Percentiles rank a stretch among this genome's conserved stretches.
Evolutionary conservation across 23 tunicate species (phyloP).

Genomic region (Trididemnum nubilum): DNA sequence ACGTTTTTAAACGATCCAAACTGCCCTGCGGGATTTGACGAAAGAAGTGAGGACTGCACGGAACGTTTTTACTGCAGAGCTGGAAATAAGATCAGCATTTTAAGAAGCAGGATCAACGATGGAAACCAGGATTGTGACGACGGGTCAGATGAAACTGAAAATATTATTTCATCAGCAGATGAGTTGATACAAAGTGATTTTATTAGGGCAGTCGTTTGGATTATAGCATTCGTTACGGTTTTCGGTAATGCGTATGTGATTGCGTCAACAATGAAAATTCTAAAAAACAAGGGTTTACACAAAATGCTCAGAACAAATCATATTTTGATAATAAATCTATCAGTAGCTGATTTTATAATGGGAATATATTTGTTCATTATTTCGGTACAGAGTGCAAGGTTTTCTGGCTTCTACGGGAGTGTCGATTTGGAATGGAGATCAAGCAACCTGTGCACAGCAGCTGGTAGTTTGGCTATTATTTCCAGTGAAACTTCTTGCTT

Average conservation of each 20-base stretch:
- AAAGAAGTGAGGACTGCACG: not conserved
- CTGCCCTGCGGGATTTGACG: conserved; percentile 19
- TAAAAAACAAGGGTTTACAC: not conserved
- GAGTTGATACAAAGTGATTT: conserved; percentile 43
- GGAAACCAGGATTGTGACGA: conserved; percentile 56
- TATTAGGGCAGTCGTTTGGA: conserved; percentile 44
- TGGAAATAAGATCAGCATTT: conserved; percentile 6
- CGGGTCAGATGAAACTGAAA: conserved; percentile 60
- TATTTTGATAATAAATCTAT: conserved; percentile 55
- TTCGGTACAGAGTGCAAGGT: conserved; percentile 21
- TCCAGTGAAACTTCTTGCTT: too few relatives aligned
- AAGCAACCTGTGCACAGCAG: conserved; percentile 19
- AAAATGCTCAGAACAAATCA: conserved; percentile 20
- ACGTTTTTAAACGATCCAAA: not conserved
- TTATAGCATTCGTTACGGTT: conserved; percentile 46
- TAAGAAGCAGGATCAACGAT: conserved; percentile 5
- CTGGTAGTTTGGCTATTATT: too few relatives aligned
- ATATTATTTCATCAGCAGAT: conserved; percentile 37
- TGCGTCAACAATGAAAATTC: conserved; percentile 1
- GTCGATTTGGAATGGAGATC: conserved; percentile 58
- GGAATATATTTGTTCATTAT: conserved; percentile 60
- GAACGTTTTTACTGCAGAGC: conserved; percentile 19
- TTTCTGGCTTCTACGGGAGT: conserved; percentile 44
- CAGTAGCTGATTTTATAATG: conserved; percentile 67
- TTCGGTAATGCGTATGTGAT: conserved; percentile 58